A percentile compares a stretch with the other conserved stretches of the same genome.
Conservation (phyloP, 2,797 vertebrate species). For the Tarsius wallacei region DNA sequence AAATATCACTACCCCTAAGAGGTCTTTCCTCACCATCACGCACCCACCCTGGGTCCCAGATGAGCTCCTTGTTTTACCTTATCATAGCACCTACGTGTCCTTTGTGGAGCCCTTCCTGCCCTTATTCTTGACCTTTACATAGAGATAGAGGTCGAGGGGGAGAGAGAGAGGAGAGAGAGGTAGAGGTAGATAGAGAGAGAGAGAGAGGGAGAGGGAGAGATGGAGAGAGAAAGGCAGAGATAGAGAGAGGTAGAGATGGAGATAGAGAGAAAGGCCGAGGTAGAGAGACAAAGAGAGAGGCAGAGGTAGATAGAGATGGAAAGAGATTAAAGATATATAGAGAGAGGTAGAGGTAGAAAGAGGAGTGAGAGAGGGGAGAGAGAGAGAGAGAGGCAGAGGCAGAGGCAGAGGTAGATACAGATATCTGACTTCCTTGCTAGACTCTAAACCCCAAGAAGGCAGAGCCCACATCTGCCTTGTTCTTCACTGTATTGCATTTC, state of each 20-base stretch:
- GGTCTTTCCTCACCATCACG: not conserved
- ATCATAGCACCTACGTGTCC: not conserved
- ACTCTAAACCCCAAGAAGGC: not conserved
- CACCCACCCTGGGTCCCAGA: not conserved
- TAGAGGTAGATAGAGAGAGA: no score
- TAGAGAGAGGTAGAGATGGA: no score
- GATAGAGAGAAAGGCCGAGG: no score
- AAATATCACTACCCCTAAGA: not conserved
- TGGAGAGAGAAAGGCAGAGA: no score
- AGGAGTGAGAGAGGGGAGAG: no score
- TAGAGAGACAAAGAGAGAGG: no score
- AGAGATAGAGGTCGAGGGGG: not conserved
- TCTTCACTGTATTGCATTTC: not conserved
- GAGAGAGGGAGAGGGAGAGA: no score
- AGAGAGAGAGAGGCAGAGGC: no score
- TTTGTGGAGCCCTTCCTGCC: not conserved
- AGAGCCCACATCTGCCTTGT: not conserved
- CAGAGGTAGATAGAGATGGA: no score
- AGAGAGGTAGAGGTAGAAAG: no score
- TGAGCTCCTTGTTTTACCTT: not conserved
- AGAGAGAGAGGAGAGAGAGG: no score
- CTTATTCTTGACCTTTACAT: not conserved
- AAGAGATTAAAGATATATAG: no score
- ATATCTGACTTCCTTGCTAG: not conserved
- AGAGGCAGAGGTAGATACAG: not conserved